phyloP scores from a whole-genome alignment of 2,113 vertebrate species.

The Oxygymnocypris stewartii region DNA sequence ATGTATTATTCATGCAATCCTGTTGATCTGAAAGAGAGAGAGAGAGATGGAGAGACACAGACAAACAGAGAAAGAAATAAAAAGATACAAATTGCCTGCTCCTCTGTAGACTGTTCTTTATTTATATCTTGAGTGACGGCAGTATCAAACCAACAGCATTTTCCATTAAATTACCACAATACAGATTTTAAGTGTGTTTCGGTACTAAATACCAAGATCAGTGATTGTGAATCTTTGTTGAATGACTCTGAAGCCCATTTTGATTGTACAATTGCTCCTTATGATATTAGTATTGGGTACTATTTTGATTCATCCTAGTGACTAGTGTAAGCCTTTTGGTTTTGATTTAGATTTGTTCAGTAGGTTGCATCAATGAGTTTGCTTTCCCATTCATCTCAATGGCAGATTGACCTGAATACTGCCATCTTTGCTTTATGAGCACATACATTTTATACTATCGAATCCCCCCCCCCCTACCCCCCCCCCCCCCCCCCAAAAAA shows the following conservation, averaged over 20 bases:
- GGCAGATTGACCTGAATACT: background rate
- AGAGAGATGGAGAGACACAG: background rate
- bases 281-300: background rate
- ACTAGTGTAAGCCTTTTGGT: background rate
- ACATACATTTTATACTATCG: background rate
- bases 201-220: background rate
- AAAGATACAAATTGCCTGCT: slow-evolving; percentile 12
- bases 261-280: background rate
- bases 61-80: background rate
- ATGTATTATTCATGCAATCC: slow-evolving; percentile 52
- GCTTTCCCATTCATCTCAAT: background rate
- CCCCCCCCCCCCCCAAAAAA: background rate
- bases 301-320: background rate
- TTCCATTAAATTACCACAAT: background rate
- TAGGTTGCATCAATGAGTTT: background rate
- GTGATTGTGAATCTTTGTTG: background rate
- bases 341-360: background rate
- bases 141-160: background rate
- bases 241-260: background rate
- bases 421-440: background rate
- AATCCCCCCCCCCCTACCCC: no score
- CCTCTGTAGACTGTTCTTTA: background rate
- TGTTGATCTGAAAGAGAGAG: slow-evolving; percentile 34
- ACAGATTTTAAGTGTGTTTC: background rate
- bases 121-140: background rate